Evolutionary conservation across 2,888 invertebrate genomes (phyloP).

Genomic region (Campaea margaritaria): DNA sequence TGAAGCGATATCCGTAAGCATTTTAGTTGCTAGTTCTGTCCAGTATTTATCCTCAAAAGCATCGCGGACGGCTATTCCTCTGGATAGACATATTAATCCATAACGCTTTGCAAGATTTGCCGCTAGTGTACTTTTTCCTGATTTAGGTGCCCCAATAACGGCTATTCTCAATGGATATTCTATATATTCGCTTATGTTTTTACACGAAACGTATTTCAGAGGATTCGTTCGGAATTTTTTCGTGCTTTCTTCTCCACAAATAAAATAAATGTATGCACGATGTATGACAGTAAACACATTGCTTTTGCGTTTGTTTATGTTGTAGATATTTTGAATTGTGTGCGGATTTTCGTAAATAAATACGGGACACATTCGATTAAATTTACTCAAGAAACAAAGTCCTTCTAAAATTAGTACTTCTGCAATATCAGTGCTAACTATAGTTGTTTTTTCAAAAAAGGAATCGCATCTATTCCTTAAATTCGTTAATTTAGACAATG

Average conservation of each 20-base stretch:
- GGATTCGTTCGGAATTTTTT: constrained; percentile 83
- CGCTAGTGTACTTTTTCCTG: constrained; percentile 86
- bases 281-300: constrained; percentile 85
- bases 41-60: constrained; percentile 78
- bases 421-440: constrained; percentile 81
- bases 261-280: constrained; percentile 86
- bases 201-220: constrained; percentile 78
- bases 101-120: constrained; percentile 81
- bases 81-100: constrained; percentile 83
- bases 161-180: constrained; percentile 82
- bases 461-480: constrained; percentile 78
- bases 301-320: constrained; percentile 66
- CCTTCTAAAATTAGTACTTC: constrained; percentile 85
- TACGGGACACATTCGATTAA: constrained; percentile 88
- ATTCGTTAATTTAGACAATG: constrained; percentile 56
- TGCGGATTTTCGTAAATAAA: constrained; percentile 80
- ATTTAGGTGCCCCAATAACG: constrained; percentile 87
- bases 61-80: constrained; percentile 81
- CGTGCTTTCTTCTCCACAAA: constrained; percentile 76
- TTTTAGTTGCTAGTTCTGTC: constrained; percentile 77
- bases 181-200: constrained; percentile 72
- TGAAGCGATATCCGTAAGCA: constrained; percentile 63
- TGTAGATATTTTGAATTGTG: constrained; percentile 79
- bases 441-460: constrained; percentile 84
- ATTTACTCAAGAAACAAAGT: constrained; percentile 87